phyloP scores from a whole-genome alignment of 2,113 vertebrate genomes.

The Rhombomys opimus region DNA sequence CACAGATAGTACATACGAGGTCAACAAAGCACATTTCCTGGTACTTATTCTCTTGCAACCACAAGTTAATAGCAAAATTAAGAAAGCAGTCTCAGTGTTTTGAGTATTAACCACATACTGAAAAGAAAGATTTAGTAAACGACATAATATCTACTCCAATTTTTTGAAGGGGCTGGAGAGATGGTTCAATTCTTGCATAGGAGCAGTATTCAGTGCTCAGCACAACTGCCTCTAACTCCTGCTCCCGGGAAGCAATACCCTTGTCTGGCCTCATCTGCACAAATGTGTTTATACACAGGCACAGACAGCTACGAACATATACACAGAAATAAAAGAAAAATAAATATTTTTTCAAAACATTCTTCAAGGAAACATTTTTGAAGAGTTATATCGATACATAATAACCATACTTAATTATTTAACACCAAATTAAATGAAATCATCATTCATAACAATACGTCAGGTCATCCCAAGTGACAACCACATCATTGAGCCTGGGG shows the following conservation, averaged over 20 bases:
- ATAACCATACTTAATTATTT: not conserved
- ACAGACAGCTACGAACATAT: not conserved
- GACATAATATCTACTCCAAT: not conserved
- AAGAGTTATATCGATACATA: not conserved
- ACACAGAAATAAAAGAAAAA: not conserved
- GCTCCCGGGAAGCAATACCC: not conserved
- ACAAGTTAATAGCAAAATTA: slow-evolving; percentile 7
- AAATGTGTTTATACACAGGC: not conserved
- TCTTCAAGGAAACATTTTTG: not conserved
- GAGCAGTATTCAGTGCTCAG: not conserved
- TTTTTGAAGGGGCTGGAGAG: not conserved
- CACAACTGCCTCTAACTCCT: not conserved
- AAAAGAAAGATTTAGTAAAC: not conserved
- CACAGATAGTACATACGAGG: not conserved
- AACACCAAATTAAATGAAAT: not conserved
- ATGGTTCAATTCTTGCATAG: not conserved
- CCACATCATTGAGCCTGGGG: not conserved
- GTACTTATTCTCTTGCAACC: not conserved
- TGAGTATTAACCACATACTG: not conserved
- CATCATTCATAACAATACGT: not conserved
- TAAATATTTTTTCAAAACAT: not conserved
- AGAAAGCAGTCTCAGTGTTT: not conserved
- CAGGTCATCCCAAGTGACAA: not conserved
- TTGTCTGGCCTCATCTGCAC: not conserved
- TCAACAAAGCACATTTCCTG: slow-evolving; percentile 9